Evolutionary conservation across 2,797 vertebrate species (phyloP).

Genomic region (Pseudotriccus pelzelni): DNA sequence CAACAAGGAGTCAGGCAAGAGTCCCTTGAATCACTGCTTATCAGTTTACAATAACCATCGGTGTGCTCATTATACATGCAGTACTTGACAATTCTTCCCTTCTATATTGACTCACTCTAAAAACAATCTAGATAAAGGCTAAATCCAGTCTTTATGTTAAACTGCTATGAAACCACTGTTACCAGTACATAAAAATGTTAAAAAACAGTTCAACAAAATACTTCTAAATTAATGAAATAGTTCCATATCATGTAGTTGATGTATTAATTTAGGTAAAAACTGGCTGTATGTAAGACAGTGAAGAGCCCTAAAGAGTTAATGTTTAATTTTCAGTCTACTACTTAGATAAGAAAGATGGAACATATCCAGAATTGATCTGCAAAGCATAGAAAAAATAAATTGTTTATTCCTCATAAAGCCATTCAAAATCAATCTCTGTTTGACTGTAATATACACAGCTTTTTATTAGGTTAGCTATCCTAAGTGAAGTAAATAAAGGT

Average conservation of each 20-base stretch:
- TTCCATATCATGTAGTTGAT: neutral
- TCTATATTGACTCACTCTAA: neutral
- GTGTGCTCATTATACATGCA: neutral
- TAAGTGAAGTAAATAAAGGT: conserved; percentile 13
- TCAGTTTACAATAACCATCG: neutral
- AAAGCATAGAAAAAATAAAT: neutral
- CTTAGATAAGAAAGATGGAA: neutral
- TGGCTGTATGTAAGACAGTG: neutral
- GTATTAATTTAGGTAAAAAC: neutral
- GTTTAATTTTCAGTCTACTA: neutral
- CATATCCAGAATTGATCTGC: neutral
- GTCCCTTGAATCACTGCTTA: neutral
- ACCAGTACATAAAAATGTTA: neutral
- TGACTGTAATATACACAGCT: neutral
- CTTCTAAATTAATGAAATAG: neutral
- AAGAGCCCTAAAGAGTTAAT: neutral
- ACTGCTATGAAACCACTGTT: neutral
- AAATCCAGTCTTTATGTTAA: neutral
- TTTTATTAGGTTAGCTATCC: neutral
- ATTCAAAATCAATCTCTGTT: neutral
- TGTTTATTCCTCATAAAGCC: neutral
- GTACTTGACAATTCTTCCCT: neutral
- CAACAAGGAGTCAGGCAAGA: neutral
- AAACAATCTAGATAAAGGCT: neutral
- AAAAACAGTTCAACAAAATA: neutral